Evolutionary conservation across 1,140 invertebrate genomes (phyloP).

Genomic region (Daktulosphaira vitifoliae): DNA sequence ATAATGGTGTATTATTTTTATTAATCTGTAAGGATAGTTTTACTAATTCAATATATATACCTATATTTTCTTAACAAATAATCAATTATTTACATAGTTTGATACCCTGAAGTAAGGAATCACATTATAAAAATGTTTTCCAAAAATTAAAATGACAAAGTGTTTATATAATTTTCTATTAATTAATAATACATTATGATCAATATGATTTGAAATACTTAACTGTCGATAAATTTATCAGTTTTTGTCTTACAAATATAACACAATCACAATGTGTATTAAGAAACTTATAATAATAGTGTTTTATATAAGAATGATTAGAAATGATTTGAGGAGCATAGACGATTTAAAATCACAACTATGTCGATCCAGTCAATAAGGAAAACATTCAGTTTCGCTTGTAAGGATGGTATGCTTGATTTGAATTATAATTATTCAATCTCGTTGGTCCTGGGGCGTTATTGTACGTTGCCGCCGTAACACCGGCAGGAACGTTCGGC

Average conservation of each 20-base stretch:
- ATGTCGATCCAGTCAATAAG: constrained; percentile 16
- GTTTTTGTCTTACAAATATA: constrained; percentile 25
- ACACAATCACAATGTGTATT: constrained; percentile 31
- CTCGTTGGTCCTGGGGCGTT: constrained; percentile 37
- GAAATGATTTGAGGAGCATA: constrained; percentile 26
- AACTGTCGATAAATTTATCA: constrained; percentile 14
- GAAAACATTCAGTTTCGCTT: constrained; percentile 35
- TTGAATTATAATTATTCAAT: constrained; percentile 34
- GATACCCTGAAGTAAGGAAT: no score
- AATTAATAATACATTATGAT: constrained; percentile 6
- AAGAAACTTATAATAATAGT: constrained; percentile 25
- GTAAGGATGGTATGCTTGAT: constrained; percentile 37
- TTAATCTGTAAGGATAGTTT: no score
- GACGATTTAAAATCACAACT: background rate
- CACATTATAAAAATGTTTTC: no score
- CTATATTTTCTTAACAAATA: no score
- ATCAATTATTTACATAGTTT: no score
- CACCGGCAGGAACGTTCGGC: constrained; percentile 31
- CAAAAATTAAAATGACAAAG: constrained; percentile 15
- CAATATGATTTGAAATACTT: constrained; percentile 11
- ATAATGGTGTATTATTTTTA: no score
- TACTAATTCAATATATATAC: no score
- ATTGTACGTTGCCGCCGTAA: constrained; percentile 32
- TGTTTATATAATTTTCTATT: background rate
- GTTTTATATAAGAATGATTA: constrained; percentile 30